These are phyloP conservation scores for Gavialis gangeticus DNA, from an alignment of 2,113 vertebrate genomes.

Conservation along the genomic window DNA sequence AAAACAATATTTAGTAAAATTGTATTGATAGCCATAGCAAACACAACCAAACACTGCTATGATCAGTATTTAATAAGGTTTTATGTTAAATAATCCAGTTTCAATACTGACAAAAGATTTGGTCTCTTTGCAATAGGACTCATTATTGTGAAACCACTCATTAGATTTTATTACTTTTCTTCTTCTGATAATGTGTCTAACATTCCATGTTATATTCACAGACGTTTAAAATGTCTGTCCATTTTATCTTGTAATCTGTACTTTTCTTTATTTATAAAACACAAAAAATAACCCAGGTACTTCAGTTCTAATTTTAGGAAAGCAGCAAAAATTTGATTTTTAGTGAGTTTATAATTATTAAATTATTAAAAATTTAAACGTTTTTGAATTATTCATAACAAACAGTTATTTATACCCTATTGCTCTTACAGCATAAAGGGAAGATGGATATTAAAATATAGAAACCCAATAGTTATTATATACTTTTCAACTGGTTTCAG, in stretches of 20 bases:
- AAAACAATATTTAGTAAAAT: rapidly evolving
- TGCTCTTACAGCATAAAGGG: background rate
- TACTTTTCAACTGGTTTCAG: background rate
- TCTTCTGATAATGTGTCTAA: background rate
- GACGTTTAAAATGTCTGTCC: background rate
- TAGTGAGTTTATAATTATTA: background rate
- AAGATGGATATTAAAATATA: background rate
- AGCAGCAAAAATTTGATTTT: background rate
- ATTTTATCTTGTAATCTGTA: background rate
- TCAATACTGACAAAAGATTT: background rate
- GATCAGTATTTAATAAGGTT: rapidly evolving
- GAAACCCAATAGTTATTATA: background rate
- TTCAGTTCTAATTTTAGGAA: background rate
- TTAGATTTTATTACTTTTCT: rapidly evolving
- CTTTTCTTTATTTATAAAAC: background rate
- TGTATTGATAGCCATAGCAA: background rate
- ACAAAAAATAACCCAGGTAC: background rate
- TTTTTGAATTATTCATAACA: background rate
- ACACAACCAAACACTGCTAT: rapidly evolving
- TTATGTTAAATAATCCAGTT: background rate
- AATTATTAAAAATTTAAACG: background rate
- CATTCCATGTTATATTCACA: background rate
- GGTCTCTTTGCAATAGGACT: background rate
- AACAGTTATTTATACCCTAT: background rate
- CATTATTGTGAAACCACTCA: background rate